Percentiles rank a stretch among this genome's conserved stretches.
These are phyloP conservation scores for Gambelia wislizenii DNA, from an alignment of 2,797 vertebrate genomes.

Conservation along the genomic window DNA sequence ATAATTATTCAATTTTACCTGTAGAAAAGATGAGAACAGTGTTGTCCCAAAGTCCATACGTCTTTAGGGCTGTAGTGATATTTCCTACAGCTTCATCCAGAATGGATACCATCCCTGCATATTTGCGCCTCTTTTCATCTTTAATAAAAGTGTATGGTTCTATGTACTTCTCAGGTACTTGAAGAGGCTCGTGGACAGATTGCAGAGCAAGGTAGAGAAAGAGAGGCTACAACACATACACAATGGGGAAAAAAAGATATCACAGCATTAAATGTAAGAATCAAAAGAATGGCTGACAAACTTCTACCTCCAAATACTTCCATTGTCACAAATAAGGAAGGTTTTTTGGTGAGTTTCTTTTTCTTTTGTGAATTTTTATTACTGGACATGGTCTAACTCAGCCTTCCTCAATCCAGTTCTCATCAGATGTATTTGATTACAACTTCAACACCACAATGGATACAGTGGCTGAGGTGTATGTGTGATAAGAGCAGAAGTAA, in stretches of 20 bases:
- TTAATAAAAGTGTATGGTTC: slow-evolving; percentile 88
- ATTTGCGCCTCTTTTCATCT: slow-evolving; percentile 82
- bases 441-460: background rate
- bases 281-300: slow-evolving; percentile 19
- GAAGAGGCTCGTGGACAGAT: slow-evolving; percentile 90
- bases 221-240: slow-evolving; percentile 82
- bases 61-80: slow-evolving; percentile 85
- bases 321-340: slow-evolving; percentile 14
- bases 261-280: slow-evolving; percentile 21
- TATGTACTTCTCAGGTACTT: slow-evolving; percentile 88
- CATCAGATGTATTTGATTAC: background rate
- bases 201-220: slow-evolving; percentile 95
- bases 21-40: slow-evolving; percentile 94
- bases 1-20: slow-evolving; percentile 79
- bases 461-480: too few species aligned
- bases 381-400: background rate
- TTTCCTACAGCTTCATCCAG: slow-evolving; percentile 97
- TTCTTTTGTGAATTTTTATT: background rate
- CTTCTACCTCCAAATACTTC: background rate
- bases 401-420: background rate
- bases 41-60: slow-evolving; percentile 89
- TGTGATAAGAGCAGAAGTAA: background rate
- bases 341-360: slow-evolving; percentile 10
- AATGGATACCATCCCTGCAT: slow-evolving; percentile 92
- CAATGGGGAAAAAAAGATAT: background rate